Percentiles rank a stretch among this genome's conserved stretches.
phyloP scores from a whole-genome alignment of 2,113 vertebrate genomes.

The Heterocephalus glaber region DNA sequence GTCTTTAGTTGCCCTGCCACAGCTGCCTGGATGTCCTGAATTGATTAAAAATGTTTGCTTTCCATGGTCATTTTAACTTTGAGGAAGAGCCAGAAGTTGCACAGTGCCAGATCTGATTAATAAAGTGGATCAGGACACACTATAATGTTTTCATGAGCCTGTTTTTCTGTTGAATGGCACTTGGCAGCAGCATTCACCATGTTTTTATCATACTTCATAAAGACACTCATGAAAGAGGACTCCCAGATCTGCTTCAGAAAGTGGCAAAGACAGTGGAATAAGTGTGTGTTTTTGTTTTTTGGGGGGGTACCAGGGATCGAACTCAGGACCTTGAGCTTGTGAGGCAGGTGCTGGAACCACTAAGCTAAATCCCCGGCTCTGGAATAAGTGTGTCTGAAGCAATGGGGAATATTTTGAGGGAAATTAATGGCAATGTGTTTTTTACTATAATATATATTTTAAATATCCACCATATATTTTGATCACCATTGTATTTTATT shows the following conservation, averaged over 20 bases:
- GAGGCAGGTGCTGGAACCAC: too few relatives aligned
- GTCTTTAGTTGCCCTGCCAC: background rate
- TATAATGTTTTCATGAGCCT: background rate
- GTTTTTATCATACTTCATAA: background rate
- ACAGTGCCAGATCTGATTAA: background rate
- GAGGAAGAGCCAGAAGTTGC: background rate
- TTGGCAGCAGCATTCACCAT: background rate
- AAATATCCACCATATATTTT: background rate
- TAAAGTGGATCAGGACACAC: background rate
- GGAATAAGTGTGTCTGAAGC: background rate
- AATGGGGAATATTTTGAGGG: background rate
- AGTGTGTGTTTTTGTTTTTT: too few relatives aligned
- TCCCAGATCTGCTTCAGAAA: background rate
- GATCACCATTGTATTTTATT: background rate
- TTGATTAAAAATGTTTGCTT: background rate
- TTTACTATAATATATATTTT: background rate
- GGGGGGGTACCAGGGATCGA: too few relatives aligned
- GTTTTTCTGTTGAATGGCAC: background rate
- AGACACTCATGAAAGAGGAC: background rate
- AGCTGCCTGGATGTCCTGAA: background rate
- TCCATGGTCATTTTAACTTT: background rate
- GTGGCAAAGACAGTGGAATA: background rate
- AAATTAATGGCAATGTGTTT: background rate
- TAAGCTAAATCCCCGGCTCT: too few relatives aligned
- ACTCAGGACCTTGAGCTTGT: too few relatives aligned